Conservation (phyloP, 1,140 invertebrate genomes). For the Drosophila lacteicornis region DNA sequence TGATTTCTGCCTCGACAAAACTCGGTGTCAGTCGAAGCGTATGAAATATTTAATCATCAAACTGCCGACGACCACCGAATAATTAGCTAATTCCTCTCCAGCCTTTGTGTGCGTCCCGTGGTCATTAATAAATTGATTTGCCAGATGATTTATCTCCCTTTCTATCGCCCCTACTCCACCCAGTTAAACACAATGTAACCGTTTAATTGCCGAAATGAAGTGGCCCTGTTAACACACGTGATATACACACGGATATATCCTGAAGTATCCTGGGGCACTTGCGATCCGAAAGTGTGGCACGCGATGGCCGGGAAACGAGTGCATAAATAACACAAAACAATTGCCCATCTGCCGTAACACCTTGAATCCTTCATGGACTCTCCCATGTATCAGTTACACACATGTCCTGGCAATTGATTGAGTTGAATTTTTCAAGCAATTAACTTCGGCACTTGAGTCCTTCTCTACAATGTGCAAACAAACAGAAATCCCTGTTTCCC, state of each 20-base stretch:
- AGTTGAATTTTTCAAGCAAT: slow-evolving; percentile 79
- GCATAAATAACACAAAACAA: slow-evolving; percentile 29
- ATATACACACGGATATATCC: not conserved
- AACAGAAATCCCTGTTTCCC: slow-evolving; percentile 17
- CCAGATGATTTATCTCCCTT: slow-evolving; percentile 19
- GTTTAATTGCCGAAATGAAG: slow-evolving; percentile 64
- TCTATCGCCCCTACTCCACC: not conserved
- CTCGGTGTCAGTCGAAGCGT: slow-evolving; percentile 35
- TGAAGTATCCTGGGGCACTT: slow-evolving; percentile 12
- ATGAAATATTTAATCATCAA: slow-evolving; percentile 63
- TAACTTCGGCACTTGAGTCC: slow-evolving; percentile 66
- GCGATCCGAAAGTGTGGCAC: slow-evolving; percentile 30
- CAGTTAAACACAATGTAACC: slow-evolving; percentile 24
- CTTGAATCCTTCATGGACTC: slow-evolving; percentile 28
- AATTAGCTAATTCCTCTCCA: slow-evolving; percentile 55
- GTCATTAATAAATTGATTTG: slow-evolving; percentile 42
- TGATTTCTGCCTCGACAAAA: slow-evolving; percentile 22
- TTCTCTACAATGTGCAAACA: slow-evolving; percentile 65
- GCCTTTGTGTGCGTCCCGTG: slow-evolving; percentile 1
- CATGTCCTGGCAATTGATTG: slow-evolving; percentile 66
- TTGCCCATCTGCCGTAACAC: slow-evolving; percentile 33
- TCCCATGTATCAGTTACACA: slow-evolving; percentile 27
- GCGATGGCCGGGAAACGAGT: slow-evolving; percentile 25
- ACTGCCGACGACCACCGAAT: slow-evolving; percentile 29
- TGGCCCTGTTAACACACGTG: slow-evolving; percentile 31